Evolutionary conservation across 2,113 vertebrate genomes (phyloP), one percentile per base, ranked within the genome.

Genomic region (Cyanoramphus novaezelandiae): DNA sequence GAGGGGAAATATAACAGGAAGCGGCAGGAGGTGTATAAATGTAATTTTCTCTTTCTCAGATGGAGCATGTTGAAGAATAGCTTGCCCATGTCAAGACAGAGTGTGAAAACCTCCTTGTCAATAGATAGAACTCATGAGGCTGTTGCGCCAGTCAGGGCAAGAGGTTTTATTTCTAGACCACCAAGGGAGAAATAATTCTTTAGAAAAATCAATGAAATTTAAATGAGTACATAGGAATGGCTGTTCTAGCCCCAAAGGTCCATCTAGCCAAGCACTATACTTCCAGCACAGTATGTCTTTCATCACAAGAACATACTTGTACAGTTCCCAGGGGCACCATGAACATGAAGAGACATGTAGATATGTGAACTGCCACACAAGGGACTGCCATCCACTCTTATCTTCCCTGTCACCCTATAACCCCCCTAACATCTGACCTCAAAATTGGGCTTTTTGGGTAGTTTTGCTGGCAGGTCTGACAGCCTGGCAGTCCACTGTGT

Each of bases 171-270:
- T 90, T 90, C 89, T 76, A 72, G 72, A 71, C 47, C 8, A 62
- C 25, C 77, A 49, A 68, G 87, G 59, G 90, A 84, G 60, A 86
- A 70, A 86, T 91, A 96, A 91, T 90, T 85, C 70, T 83, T 93
- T 33, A 76, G 59, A 88, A 94, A 96, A 95, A 95, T 92, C 83
- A 79, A 52, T 97, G 29, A 47, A 28, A 95, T 95, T 95, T 76
- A 93, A 93, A 89, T 91, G 62, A 93, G 55, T 65, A 92, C 39
- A 69, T 68, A 62, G 81, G 78, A 95, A 91, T 44, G 74, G 77
- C 35, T 91, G 72, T 15, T 93, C 65, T 47, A 65, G 81, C 52
- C 84, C 70, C 94, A 76, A 41, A 95, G 31, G 65, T 84, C 69
- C 65, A 44, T 29, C 89, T 41, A 84, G 81, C 64, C 43, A 63